These are phyloP conservation scores for Hoplostethus atlanticus DNA, from an alignment of 2,797 vertebrate species.

Conservation along the genomic window DNA sequence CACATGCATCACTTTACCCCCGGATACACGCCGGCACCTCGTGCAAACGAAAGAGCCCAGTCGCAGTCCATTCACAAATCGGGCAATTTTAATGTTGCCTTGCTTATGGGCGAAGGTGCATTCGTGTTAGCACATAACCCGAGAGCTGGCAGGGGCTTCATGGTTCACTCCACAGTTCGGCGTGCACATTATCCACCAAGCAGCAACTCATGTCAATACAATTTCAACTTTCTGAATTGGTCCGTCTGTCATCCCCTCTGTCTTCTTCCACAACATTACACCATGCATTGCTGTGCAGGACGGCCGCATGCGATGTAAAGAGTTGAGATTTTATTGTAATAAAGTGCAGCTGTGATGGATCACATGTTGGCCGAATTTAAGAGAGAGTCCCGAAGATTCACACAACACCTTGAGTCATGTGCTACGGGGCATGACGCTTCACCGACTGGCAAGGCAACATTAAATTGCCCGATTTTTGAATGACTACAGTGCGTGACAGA, in stretches of 20 bases:
- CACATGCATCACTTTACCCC: background rate
- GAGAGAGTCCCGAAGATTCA: rapidly evolving
- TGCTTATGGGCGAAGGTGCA: background rate
- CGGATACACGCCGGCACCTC: too few relatives aligned
- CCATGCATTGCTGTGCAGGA: background rate
- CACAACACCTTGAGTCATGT: rapidly evolving
- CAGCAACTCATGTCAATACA: background rate
- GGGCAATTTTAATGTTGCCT: background rate
- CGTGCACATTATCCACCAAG: background rate
- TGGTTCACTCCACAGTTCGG: background rate
- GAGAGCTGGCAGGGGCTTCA: too few relatives aligned
- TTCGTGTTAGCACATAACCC: rapidly evolving
- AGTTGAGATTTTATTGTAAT: rapidly evolving
- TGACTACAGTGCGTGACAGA: background rate
- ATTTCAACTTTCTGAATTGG: background rate
- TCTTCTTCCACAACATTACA: background rate
- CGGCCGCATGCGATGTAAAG: background rate
- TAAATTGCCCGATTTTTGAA: too few relatives aligned
- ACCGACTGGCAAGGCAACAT: too few relatives aligned
- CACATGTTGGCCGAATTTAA: background rate
- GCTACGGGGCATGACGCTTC: rapidly evolving
- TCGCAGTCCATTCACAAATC: slow-evolving; percentile 3
- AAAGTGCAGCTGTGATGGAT: background rate
- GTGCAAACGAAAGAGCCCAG: background rate
- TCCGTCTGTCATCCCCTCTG: background rate